Evolutionary conservation across 1,140 invertebrate species (phyloP), one percentile per base, ranked within the genome.

Genomic region (Lordiphosa stackelbergi): DNA sequence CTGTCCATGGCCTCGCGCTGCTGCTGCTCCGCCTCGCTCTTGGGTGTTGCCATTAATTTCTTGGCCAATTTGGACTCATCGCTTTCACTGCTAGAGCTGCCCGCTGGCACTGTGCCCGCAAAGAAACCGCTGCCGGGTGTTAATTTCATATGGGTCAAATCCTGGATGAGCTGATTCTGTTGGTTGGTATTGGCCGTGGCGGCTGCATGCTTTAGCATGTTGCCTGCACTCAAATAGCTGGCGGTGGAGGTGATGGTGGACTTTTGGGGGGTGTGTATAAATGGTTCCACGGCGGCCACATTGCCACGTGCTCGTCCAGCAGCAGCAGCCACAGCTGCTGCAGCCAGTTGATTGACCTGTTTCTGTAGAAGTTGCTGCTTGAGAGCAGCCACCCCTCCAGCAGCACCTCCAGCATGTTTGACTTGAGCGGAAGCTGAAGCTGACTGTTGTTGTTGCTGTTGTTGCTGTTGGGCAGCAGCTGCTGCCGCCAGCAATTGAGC

Each of bases 241-340:
- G 74, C 64, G 7, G 79, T 78, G 46, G 69, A 54, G 6, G 85
- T 79, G 34, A 86, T 83, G n/a, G 73, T 87, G 12, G 86, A 84
- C 62, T 87, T 86, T 13, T 93, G 92, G 6, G 94, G 94, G 69
- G 94, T 93, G 73, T 95, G 94, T 70, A 95, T 95, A 75, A 96
- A 96, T 0, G 96, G 96, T 79, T 97, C 96, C 2, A 97, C 94
- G 5, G 95, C 95, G 1, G 95, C 95, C 46, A 97, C 93, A 85
- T 95, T 95, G 46, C 78, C 74, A 0, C 74, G 72, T 6, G 77
- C 85, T 2, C 85, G 73, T 8, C 70, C 74, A 2, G 79, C 69
- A 37, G 75, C 69, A 1, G 84, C 69, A 5, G 85, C 79, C 2
- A 79, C 73, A 4, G 81, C 81, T 8, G 75, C 74, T 6, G 72